Conservation (phyloP, 2,797 vertebrate genomes). For the Eulemur mongoz region DNA sequence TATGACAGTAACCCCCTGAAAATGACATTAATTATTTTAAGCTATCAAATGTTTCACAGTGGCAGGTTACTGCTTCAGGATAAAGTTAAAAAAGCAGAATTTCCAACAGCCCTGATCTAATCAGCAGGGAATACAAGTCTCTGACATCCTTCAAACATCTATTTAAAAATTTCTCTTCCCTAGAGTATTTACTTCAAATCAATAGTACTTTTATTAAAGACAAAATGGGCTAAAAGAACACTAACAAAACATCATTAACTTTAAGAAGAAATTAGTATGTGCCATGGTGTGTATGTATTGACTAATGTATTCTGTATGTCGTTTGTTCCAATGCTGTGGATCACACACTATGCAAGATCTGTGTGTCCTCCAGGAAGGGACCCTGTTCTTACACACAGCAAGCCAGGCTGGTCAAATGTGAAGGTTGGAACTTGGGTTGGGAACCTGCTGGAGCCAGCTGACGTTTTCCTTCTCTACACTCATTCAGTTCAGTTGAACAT, state of each 20-base stretch:
- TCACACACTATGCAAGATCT: neutral
- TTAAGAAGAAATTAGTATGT: neutral
- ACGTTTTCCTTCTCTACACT: neutral
- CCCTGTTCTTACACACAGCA: neutral
- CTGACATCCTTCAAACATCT: neutral
- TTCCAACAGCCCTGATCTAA: neutral
- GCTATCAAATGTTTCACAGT: neutral
- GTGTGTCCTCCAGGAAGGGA: neutral
- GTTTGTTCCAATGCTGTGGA: neutral
- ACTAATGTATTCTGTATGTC: neutral
- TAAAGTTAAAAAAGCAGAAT: constrained; percentile 32
- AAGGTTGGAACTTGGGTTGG: neutral
- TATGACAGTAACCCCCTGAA: neutral
- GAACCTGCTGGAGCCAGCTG: neutral
- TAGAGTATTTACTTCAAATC: neutral
- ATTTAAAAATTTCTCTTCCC: neutral
- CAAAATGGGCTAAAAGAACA: neutral
- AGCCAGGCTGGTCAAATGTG: neutral
- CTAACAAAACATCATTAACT: neutral
- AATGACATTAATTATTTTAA: neutral
- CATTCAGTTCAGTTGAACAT: neutral
- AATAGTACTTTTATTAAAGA: neutral
- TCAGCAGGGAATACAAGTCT: neutral
- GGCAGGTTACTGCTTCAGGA: neutral
- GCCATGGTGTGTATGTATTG: neutral